Base-by-base conservation (phyloP, 1,140 invertebrate species). In the Archivesica marissinica region DNA sequence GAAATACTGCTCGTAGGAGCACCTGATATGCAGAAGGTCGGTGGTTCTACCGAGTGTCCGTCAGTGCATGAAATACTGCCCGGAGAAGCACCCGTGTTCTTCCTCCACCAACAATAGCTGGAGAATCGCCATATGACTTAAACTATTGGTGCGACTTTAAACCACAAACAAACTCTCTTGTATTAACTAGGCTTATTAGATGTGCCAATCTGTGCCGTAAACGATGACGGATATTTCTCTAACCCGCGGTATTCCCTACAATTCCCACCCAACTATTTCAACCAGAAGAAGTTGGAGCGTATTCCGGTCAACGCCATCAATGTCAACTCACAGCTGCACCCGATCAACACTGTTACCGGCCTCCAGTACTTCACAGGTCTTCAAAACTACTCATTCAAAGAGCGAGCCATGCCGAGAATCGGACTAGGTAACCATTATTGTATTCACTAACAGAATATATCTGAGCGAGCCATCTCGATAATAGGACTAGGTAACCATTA, bases 121-220 rank as follows among this genome's bases (percentile, higher is more conserved):
- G n/a, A n/a, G n/a, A n/a, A n/a, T n/a, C n/a, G n/a, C n/a, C n/a
- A n/a, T n/a, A n/a, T n/a, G n/a, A n/a, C n/a, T n/a, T n/a, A n/a
- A n/a, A n/a, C n/a, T n/a, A n/a, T n/a, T n/a, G n/a, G n/a, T n/a
- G n/a, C n/a, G n/a, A n/a, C 33, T n/a, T 6, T 59, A 28, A 59
- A 66, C 4, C 33, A n/a, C 7, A 9, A 3, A 64, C 35, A 9
- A 30, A 4, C 35, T 66, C 28, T 39, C n/a, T 11, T n/a, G 1
- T 41, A 44, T 68, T 28, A 28, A 80, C 3, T 79, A 94, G 93
- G 93, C 85, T 87, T 94, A 0, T 83, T 93, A 56, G 93, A 93
- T 86, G 88, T 92, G 0, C 93, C 92, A 68, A 93, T 94, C 38
- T 94, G 93, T 83, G 81, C 92, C 17, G 93, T 94, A 4, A 94